phyloP scores from a whole-genome alignment of 2,113 vertebrate genomes.

The Nicator chloris region DNA sequence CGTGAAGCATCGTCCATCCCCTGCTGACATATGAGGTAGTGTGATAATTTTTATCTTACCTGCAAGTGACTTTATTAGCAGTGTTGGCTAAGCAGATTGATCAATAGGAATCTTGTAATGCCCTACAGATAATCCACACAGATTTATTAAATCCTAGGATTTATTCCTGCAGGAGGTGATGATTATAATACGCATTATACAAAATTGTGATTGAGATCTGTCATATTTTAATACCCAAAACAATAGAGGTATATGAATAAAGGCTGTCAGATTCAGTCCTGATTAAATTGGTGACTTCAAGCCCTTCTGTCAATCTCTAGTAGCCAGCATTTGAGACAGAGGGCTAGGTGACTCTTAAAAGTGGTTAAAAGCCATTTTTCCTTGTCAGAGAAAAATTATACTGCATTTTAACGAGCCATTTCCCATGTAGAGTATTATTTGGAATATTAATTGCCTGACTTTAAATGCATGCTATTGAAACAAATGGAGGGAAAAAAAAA shows the following conservation, averaged over 20 bases:
- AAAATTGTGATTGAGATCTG: not conserved
- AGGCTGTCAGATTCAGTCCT: not conserved
- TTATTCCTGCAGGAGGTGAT: not conserved
- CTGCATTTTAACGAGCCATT: not conserved
- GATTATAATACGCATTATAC: not conserved
- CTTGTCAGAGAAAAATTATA: not conserved
- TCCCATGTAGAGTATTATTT: not conserved
- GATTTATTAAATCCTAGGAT: not conserved
- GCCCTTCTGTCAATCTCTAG: not conserved
- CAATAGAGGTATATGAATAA: not conserved
- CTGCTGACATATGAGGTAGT: conserved; percentile 30
- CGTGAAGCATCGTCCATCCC: not conserved
- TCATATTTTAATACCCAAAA: not conserved
- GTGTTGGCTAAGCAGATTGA: not conserved
- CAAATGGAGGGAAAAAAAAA: not conserved
- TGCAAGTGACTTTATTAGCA: not conserved
- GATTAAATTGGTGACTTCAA: not conserved
- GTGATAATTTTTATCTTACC: not conserved
- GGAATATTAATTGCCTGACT: not conserved
- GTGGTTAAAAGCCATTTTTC: not conserved
- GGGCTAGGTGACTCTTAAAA: not conserved
- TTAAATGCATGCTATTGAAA: not conserved
- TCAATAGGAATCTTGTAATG: not conserved
- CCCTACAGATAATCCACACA: not conserved
- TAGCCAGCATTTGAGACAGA: not conserved